A percentile compares a stretch with the other conserved stretches of the same genome.
Conservation (phyloP, 2,888 invertebrate species). For the Drosophila koepferae region DNA sequence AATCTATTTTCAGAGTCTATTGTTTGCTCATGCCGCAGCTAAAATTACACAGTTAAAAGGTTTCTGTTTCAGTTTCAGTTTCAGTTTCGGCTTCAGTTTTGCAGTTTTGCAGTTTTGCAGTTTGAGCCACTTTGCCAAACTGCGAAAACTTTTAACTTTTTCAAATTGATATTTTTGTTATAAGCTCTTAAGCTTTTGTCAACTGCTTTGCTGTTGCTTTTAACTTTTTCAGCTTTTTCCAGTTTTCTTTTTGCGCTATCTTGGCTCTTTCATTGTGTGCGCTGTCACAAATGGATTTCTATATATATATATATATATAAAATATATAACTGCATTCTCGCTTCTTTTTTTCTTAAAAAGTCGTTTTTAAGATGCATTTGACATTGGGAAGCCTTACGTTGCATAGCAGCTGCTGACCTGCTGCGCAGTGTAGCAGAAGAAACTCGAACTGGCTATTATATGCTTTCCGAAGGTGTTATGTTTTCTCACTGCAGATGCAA, state of each 20-base stretch:
- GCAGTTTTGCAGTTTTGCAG: neutral
- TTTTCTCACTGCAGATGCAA: neutral
- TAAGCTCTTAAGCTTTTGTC: slow-evolving; percentile 33
- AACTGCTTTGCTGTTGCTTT: slow-evolving; percentile 13
- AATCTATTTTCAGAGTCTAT: slow-evolving; percentile 12
- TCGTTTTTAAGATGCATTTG: slow-evolving; percentile 10
- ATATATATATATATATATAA: neutral
- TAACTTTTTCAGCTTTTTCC: slow-evolving; percentile 9
- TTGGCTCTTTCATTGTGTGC: neutral
- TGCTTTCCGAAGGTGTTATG: neutral
- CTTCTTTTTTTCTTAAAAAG: neutral
- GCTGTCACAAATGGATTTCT: slow-evolving; percentile 1
- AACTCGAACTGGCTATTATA: neutral
- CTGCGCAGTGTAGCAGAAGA: neutral
- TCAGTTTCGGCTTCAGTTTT: neutral
- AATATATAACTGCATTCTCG: neutral
- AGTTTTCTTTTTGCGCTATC: slow-evolving; percentile 5
- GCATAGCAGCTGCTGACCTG: neutral
- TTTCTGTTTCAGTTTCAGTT: slow-evolving; percentile 10
- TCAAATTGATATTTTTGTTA: slow-evolving; percentile 31
- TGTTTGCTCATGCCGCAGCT: slow-evolving; percentile 12
- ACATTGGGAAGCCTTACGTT: neutral
- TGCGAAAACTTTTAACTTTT: slow-evolving; percentile 11
- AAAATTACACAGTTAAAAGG: slow-evolving; percentile 21
- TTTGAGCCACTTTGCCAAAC: slow-evolving; percentile 8